Evolutionary conservation across 2,113 vertebrate species (phyloP), one percentile per base, ranked within the genome.

Genomic region (Microtus oregoni): DNA sequence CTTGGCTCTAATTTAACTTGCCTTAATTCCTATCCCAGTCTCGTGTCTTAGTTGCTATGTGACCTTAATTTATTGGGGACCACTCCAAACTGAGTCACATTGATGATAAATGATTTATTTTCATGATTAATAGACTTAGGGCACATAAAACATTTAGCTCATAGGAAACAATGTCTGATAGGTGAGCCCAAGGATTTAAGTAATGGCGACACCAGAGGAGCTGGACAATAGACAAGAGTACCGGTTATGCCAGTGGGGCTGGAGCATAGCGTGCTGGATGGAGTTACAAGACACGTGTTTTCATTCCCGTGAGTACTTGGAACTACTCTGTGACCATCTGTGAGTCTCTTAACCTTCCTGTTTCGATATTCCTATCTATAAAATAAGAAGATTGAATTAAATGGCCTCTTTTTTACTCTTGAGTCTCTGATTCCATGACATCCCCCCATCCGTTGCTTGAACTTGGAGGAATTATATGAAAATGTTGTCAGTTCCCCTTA

Each of bases 401-500:
- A 88, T 72, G 24, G 38, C 90, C 61, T 95, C 89, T 85, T 98
- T 85, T 85, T 65, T 82, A 93, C 83, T 93, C 89, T 96, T 78
- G 19, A 32, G 26, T 92, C 47, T 98, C 96, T 95, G 58, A 73
- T 96, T 97, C 96, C 93, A 94, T 95, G 90, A 75, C 65, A 92
- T 3, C 79, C 68, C 4, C 68, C 47, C 0, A 50, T 79, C 3
- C 61, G 92, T 79, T 97, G 94, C 67, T 96, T 94, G 50, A 96
- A 92, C 81, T 96, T 68, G 65, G 78, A 86, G 96, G 82, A 63
- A 95, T 76, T 41, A 58, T 44, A 96, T 96, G 83, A 98, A 98
- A 97, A 92, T 90, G 97, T 96, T 88, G 92, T 96, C 95, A 92
- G 97, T 97, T 97, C 94, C 78, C 91, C 90, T 61, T 93, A 97